Percentiles rank a stretch among this genome's conserved stretches.
Conservation (phyloP, 2,888 invertebrate species). For the Amiota communis region DNA sequence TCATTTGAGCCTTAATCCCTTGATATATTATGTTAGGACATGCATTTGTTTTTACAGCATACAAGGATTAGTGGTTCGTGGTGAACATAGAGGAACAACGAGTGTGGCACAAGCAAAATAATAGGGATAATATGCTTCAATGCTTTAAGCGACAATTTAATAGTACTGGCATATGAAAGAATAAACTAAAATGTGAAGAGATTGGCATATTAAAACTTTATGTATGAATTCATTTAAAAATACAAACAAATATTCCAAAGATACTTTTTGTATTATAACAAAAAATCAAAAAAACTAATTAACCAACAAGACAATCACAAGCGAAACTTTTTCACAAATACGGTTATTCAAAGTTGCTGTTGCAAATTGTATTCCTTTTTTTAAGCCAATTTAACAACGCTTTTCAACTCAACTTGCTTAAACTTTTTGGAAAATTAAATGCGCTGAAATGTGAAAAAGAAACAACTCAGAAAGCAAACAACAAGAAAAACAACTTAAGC, state of each 20-base stretch:
- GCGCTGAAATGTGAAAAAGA: too few species aligned
- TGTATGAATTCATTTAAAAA: too few species aligned
- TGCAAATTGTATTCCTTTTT: not conserved
- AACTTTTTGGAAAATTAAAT: not conserved
- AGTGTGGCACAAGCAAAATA: too few species aligned
- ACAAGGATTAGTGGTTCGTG: not conserved
- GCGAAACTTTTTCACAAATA: constrained; percentile 5
- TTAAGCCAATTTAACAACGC: constrained; percentile 11
- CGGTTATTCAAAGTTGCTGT: not conserved
- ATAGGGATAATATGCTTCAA: too few species aligned
- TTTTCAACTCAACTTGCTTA: not conserved
- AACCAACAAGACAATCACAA: not conserved
- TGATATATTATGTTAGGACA: constrained; percentile 24
- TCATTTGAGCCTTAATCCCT: constrained; percentile 63
- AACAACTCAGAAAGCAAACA: not conserved
- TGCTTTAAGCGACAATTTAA: too few species aligned
- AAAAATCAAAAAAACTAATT: not conserved
- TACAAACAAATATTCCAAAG: too few species aligned
- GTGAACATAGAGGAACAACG: too few species aligned
- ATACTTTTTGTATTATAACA: too few species aligned
- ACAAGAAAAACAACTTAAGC: not conserved
- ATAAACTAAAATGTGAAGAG: too few species aligned
- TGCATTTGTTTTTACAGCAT: constrained; percentile 23
- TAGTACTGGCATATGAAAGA: too few species aligned
- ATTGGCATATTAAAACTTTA: too few species aligned